Base-by-base conservation (phyloP, 1,140 invertebrate genomes). In the Meloidogyne chitwoodi region DNA sequence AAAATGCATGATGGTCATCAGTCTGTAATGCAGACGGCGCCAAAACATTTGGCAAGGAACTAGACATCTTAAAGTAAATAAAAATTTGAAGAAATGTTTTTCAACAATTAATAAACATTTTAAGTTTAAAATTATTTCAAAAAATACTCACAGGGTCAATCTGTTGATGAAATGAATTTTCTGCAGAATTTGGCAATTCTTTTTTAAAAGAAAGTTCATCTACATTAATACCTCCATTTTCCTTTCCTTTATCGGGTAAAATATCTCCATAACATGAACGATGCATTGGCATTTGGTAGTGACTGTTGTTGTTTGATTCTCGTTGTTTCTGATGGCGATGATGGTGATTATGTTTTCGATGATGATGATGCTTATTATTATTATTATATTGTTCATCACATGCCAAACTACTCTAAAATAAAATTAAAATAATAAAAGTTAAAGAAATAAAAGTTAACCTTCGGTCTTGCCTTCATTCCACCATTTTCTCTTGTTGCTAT, bases 31-130 rank as follows among this genome's bases (percentile, higher is more conserved):
- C 79, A 78, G 56, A 84, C 81, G 66, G 64, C 4, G 34, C 66
- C 22, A 85, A 63, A 12, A 86, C 84, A 77, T 86, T 87, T 24
- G 84, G 84, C 19, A 86, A 56, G 11, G 84, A 85, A 16, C 84
- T 11, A 24, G 77, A 83, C 85, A 86, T 85, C n/a, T 70, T 16
- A 29, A 61, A 69, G 12, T 4, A 10, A 44, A 48, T n/a, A 26
- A 12, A 12, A 27, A 38, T 38, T 31, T 31, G 2, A 31, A 31
- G 6, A 31, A 10, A n/a, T 14, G n/a, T n/a, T 67, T 67, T 27
- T 22, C 6, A 29, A 29, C 4, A 14, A 66, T 1, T 26, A 34
- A 67, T 2, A 16, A 31, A 24, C 11, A 48, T 2, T 29, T 26
- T 8, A 41, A 48, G n/a, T n/a, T n/a, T 19, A 16, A 48, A 19